Evolutionary conservation across 1,140 invertebrate species (phyloP).

Genomic region (Parasteatoda tepidariorum): DNA sequence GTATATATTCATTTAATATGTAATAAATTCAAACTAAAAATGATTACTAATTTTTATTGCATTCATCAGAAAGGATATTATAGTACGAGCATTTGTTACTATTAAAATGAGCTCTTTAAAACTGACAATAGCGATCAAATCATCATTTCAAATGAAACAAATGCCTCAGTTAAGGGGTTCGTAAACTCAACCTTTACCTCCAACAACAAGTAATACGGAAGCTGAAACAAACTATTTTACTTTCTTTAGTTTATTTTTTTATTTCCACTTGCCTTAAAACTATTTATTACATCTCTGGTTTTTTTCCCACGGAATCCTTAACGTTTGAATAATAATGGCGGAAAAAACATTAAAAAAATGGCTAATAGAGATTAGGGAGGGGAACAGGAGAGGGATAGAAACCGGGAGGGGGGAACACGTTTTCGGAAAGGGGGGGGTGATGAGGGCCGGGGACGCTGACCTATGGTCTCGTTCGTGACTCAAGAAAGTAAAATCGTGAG

Average conservation of each 20-base stretch:
- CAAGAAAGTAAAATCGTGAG: conserved; percentile 27
- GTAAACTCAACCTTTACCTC: no score
- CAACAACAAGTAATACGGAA: conserved; percentile 40
- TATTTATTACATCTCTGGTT: conserved; percentile 46
- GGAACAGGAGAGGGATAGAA: background rate
- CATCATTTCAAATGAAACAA: no score
- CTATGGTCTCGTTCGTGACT: conserved; percentile 48
- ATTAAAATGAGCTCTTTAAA: no score
- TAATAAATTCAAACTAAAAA: no score
- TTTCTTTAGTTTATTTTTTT: no score
- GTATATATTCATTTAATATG: no score
- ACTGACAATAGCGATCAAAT: no score
- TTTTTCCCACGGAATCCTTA: conserved; percentile 48
- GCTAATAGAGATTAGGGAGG: background rate
- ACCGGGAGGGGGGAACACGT: background rate
- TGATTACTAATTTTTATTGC: no score
- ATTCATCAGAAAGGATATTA: no score
- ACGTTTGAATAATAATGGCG: background rate
- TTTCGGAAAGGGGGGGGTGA: background rate
- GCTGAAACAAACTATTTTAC: background rate
- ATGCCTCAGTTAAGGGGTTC: no score
- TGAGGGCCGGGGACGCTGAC: conserved; percentile 22
- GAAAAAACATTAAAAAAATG: background rate
- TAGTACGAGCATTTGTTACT: no score
- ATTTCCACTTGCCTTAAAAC: background rate